A percentile compares a stretch with the other conserved stretches of the same genome.
Evolutionary conservation across 23 tunicate species (phyloP).

Genomic region (Styela clava): DNA sequence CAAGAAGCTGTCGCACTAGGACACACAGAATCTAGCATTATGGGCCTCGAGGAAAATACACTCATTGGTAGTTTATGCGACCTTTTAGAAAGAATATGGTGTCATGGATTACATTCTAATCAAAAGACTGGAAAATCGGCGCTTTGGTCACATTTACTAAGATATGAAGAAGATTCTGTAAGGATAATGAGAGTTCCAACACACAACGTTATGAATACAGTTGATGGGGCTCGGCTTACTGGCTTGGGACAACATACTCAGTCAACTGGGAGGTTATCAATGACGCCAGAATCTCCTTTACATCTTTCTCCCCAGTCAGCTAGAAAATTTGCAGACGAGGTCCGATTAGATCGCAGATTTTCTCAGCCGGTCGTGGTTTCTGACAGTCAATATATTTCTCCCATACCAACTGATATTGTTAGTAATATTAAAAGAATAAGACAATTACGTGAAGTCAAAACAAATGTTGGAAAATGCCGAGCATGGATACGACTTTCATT

Average conservation of each 20-base stretch:
- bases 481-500: slow-evolving; percentile 96
- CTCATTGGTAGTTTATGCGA: slow-evolving; percentile 96
- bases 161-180: slow-evolving; percentile 33
- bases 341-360: background rate
- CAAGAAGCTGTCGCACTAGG: slow-evolving; percentile 83
- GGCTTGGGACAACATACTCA: background rate
- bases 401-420: slow-evolving; percentile 7
- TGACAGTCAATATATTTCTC: background rate
- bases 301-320: background rate
- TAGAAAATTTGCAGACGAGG: background rate
- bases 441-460: slow-evolving; percentile 70
- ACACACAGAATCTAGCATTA: slow-evolving; percentile 39
- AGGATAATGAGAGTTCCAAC: slow-evolving; percentile 9
- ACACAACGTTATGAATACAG: background rate
- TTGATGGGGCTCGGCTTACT: background rate
- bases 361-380: background rate
- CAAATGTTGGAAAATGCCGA: slow-evolving; percentile 85
- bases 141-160: slow-evolving; percentile 79
- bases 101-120: slow-evolving; percentile 80
- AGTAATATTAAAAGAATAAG: slow-evolving; percentile 36
- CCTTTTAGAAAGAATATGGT: slow-evolving; percentile 84
- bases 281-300: background rate
- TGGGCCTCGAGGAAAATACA: slow-evolving; percentile 83
- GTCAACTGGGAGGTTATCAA: background rate
- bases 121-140: slow-evolving; percentile 91